Evolutionary conservation across 2,797 vertebrate genomes (phyloP).

Genomic region (Anableps anableps): DNA sequence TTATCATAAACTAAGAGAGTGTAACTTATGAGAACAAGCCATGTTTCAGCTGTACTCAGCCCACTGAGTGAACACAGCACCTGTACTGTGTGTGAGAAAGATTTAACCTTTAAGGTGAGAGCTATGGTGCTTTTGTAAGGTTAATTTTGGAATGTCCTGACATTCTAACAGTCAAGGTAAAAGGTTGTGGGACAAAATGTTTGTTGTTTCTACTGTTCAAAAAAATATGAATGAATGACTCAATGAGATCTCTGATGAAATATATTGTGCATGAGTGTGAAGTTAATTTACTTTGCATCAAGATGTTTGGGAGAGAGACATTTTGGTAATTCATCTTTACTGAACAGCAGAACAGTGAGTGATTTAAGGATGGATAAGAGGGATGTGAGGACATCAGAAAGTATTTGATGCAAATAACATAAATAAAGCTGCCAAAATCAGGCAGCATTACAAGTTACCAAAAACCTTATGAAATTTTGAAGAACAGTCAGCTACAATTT

Average conservation of each 20-base stretch:
- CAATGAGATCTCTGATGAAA: conserved; percentile 1
- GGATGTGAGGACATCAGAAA: conserved; percentile 46
- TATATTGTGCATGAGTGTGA: background rate
- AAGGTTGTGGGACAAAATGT: conserved; percentile 41
- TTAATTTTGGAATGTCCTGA: conserved; percentile 53
- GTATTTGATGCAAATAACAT: conserved; percentile 46
- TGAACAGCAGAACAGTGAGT: conserved; percentile 61
- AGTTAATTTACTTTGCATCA: conserved; percentile 32
- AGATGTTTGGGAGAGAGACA: conserved; percentile 19
- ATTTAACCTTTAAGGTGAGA: conserved; percentile 61
- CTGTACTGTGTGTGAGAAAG: conserved; percentile 15
- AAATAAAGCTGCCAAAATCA: conserved; percentile 47
- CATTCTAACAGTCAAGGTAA: conserved; percentile 52
- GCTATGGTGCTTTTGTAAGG: conserved; percentile 15
- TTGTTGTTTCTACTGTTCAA: conserved; percentile 4
- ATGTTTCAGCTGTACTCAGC: background rate
- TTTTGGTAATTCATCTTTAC: conserved; percentile 44
- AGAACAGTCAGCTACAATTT: conserved; percentile 14
- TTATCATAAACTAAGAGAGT: background rate
- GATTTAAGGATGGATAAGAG: conserved; percentile 56
- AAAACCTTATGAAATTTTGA: conserved; percentile 21
- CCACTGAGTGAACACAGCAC: conserved; percentile 6
- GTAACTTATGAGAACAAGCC: conserved; percentile 6
- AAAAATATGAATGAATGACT: conserved; percentile 10
- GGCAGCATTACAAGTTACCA: conserved; percentile 14